phyloP scores from a whole-genome alignment of 2,797 vertebrate species.

The Erpetoichthys calabaricus region DNA sequence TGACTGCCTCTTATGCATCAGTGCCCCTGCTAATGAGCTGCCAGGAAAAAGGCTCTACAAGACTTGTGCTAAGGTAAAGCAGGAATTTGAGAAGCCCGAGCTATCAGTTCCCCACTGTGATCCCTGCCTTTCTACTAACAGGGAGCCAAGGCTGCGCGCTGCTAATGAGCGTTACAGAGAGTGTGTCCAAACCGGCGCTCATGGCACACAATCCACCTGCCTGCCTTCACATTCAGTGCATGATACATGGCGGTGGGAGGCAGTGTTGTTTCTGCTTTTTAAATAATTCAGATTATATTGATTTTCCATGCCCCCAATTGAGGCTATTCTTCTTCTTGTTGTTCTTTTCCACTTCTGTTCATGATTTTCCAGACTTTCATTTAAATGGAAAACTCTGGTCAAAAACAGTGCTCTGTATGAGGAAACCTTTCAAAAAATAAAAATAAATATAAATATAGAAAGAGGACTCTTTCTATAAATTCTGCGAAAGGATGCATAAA shows the following conservation, averaged over 20 bases:
- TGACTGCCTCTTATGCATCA: slow-evolving; percentile 99
- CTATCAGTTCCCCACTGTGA: slow-evolving; percentile 96
- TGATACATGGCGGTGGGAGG: slow-evolving; percentile 76
- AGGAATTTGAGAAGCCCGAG: slow-evolving; percentile 90
- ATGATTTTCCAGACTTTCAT: slow-evolving; percentile 9
- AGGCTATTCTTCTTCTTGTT: slow-evolving; percentile 38
- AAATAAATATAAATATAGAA: too few species aligned
- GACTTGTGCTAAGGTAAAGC: slow-evolving; percentile 78
- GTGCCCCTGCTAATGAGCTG: slow-evolving; percentile 99
- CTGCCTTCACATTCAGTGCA: slow-evolving; percentile 65
- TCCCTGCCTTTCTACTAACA: slow-evolving; percentile 95
- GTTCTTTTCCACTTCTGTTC: slow-evolving; percentile 14
- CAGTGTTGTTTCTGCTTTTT: slow-evolving; percentile 71
- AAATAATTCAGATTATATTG: slow-evolving; percentile 97
- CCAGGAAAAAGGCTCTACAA: slow-evolving; percentile 90
- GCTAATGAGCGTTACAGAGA: slow-evolving; percentile 94
- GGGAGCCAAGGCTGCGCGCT: slow-evolving; percentile 73
- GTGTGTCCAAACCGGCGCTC: slow-evolving; percentile 56
- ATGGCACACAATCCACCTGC: slow-evolving; percentile 73
- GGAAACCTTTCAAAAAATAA: too few species aligned
- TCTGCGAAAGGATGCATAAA: too few species aligned
- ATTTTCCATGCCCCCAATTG: slow-evolving; percentile 59
- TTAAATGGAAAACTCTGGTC: neutral
- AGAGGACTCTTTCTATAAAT: too few species aligned
- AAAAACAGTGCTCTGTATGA: too few species aligned